Evolutionary conservation across 1,140 invertebrate genomes (phyloP), one percentile per base, ranked within the genome.

Genomic region (Drosophila rufa): DNA sequence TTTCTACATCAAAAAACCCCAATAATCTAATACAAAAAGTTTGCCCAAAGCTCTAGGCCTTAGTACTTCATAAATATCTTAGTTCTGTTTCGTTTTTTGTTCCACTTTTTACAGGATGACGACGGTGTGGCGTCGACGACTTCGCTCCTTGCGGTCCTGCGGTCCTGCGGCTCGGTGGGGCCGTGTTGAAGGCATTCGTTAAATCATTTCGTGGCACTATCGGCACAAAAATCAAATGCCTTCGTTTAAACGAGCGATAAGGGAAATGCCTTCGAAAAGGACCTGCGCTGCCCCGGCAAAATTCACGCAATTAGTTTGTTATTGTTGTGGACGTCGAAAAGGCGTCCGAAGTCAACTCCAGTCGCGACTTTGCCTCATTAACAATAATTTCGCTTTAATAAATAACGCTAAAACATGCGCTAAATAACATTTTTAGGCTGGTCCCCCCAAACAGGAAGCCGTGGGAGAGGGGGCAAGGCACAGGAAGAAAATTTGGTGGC

Each of bases 341-440:
- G 85, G 85, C 85, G 85, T 90, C 69, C 75, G 79, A 79, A 79
- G 82, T 71, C 62, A 56, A 45, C 70, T 74, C 51, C 30, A 60
- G 64, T 69, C 68, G 56, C 47, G 56, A 74, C 56, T 74, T 30
- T 58, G 66, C 64, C 85, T 90, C 85, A 90, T 90, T 90, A 90
- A 90, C 85, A 90, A 90, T 90, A 90, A 90, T 90, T 90, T 90
- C 71, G 79, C 75, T 90, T 90, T 90, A 90, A 90, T 90, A 90
- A 90, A 90, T 90, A 90, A 90, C 85, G 85, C 70, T 90, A 90
- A 90, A 90, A 90, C 85, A 90, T 90, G 85, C 85, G 85, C 85
- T 90, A 90, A 90, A 90, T 81, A 90, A 90, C 85, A 89, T 90
- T 89, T 89, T 89, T 82, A 80, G 73, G 73, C 62, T 60, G 45